Conservation (phyloP, 2,113 vertebrate species). For the Diglossa brunneiventris region DNA sequence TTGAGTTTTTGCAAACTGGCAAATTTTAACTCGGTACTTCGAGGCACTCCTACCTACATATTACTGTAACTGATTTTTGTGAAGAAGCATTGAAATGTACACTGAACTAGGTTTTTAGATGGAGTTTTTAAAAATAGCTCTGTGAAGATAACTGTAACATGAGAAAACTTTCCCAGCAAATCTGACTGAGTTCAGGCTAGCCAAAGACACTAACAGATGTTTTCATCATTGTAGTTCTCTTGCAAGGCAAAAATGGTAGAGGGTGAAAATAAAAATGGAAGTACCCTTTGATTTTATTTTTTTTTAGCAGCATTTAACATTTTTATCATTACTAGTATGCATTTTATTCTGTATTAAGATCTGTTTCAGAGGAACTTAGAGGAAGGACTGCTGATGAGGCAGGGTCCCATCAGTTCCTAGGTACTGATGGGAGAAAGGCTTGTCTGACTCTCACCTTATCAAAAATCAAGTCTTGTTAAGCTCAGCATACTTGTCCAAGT, state of each 20-base stretch:
- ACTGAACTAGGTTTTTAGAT: background rate
- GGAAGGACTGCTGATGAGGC: background rate
- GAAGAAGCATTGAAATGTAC: background rate
- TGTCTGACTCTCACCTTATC: background rate
- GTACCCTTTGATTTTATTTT: background rate
- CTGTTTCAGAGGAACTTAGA: background rate
- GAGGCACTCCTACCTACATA: rapidly evolving
- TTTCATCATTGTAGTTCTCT: background rate
- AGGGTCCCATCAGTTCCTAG: background rate
- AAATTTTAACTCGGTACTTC: background rate
- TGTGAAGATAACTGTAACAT: background rate
- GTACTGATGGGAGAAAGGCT: background rate
- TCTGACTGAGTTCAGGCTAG: background rate
- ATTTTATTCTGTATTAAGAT: background rate
- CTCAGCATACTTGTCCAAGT: background rate
- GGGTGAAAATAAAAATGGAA: background rate
- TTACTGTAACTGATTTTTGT: background rate
- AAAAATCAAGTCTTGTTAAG: background rate
- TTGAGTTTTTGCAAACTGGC: background rate
- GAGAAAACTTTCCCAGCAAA: background rate
- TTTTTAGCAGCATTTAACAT: background rate
- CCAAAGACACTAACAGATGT: background rate
- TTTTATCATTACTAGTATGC: background rate
- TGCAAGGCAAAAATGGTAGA: background rate
- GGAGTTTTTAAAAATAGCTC: background rate